Percentiles rank a stretch among this genome's conserved stretches.
Evolutionary conservation across 1,140 invertebrate genomes (phyloP).

Genomic region (Pteromalus puparum): DNA sequence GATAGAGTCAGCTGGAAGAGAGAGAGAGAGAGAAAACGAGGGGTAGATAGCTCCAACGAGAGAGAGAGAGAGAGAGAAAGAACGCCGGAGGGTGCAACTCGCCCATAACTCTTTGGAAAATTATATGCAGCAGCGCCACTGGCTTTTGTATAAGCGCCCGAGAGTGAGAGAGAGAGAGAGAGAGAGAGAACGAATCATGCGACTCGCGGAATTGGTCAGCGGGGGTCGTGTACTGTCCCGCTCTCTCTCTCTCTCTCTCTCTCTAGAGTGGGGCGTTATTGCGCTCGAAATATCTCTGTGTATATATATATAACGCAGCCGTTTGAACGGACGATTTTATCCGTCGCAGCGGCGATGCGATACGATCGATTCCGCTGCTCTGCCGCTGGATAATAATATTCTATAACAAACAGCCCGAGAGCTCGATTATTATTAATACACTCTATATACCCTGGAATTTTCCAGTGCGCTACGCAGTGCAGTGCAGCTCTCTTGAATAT

Average conservation of each 20-base stretch:
- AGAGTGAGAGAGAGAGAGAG: not conserved
- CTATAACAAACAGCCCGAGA: no score
- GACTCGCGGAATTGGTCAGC: constrained; percentile 39
- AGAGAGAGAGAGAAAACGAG: not conserved
- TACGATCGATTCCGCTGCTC: constrained; percentile 2
- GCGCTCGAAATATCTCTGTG: constrained; percentile 14
- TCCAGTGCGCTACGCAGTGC: not conserved
- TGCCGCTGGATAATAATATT: not conserved
- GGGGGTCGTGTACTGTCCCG: not conserved
- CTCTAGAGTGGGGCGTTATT: not conserved
- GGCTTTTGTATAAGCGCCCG: not conserved
- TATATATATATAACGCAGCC: not conserved
- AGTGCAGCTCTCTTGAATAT: no score
- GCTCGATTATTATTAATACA: no score
- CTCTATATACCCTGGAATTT: no score
- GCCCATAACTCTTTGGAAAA: constrained; percentile 31
- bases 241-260: no score
- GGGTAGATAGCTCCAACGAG: not conserved
- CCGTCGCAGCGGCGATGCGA: not conserved
- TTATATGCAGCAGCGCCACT: not conserved
- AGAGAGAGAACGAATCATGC: constrained; percentile 15
- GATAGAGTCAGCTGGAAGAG: not conserved
- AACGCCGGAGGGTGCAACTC: not conserved
- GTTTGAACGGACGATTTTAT: not conserved
- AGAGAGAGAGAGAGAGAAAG: not conserved